Percentiles rank a stretch among this genome's conserved stretches.
Conservation (phyloP, 2,113 vertebrate species). For the Sander lucioperca region DNA sequence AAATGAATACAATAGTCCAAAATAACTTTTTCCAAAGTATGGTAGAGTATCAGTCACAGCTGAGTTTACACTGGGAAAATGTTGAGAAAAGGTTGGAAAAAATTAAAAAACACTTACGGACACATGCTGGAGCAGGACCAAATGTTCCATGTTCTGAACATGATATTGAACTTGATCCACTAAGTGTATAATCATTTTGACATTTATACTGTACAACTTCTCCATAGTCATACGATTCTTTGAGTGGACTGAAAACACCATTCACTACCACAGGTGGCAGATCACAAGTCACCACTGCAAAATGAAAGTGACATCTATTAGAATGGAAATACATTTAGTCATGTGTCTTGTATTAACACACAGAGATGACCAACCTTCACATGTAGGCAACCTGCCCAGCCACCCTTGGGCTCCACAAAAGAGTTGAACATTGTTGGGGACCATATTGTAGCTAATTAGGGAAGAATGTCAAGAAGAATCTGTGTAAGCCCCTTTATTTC, state of each 20-base stretch:
- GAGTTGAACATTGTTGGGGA: accelerated
- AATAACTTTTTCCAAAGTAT: neutral
- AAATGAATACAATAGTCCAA: neutral
- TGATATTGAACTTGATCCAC: accelerated
- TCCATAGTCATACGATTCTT: accelerated
- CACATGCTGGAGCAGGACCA: conserved; percentile 37
- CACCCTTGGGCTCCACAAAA: conserved; percentile 40
- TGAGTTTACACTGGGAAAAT: neutral
- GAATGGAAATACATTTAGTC: neutral
- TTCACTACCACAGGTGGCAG: accelerated
- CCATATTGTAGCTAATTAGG: neutral
- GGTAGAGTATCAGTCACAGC: neutral
- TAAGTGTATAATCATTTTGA: accelerated
- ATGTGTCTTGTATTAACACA: neutral
- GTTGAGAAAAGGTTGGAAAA: accelerated
- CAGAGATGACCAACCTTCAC: conserved; percentile 72
- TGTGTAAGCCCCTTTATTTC: neutral
- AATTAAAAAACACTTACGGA: conserved; percentile 70
- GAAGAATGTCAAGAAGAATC: neutral
- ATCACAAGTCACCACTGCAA: conserved; percentile 57
- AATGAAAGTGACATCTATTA: conserved; percentile 36
- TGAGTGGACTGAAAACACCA: accelerated
- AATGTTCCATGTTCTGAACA: conserved; percentile 58
- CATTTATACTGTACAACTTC: conserved; percentile 29
- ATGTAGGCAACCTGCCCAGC: neutral